phyloP scores from a whole-genome alignment of 2,888 invertebrate genomes.

The Agrochola lychnidis region DNA sequence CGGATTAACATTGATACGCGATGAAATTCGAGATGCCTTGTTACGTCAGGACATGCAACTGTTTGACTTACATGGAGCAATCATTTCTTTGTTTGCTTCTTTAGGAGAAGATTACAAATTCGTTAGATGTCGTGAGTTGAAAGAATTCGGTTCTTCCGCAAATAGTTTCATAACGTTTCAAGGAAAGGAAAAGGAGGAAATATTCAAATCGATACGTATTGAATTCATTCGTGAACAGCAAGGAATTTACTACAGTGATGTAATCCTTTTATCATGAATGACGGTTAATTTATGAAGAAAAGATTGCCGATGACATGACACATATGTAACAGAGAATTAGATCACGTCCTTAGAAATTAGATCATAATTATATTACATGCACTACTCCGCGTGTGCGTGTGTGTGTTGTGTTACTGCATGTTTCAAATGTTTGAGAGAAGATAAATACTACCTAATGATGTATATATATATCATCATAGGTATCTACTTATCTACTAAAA shows the following conservation, averaged over 20 bases:
- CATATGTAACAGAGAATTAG: constrained; percentile 71
- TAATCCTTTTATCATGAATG: constrained; percentile 49
- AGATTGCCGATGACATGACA: constrained; percentile 54
- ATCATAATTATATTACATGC: constrained; percentile 33
- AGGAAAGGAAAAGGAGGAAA: constrained; percentile 54
- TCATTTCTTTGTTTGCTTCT: constrained; percentile 47
- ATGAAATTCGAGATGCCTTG: constrained; percentile 62
- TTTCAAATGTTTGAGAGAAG: constrained; percentile 8
- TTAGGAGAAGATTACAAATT: constrained; percentile 34
- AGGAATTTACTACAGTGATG: constrained; percentile 35
- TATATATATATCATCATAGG: neutral
- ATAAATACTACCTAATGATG: neutral
- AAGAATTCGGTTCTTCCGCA: constrained; percentile 48
- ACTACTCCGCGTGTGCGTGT: too few species aligned
- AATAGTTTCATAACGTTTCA: constrained; percentile 47
- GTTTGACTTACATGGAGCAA: constrained; percentile 40
- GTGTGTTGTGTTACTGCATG: neutral
- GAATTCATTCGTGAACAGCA: neutral
- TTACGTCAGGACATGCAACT: constrained; percentile 57
- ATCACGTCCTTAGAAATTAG: constrained; percentile 71
- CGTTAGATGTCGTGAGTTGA: constrained; percentile 53
- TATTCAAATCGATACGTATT: constrained; percentile 37
- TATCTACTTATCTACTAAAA: neutral
- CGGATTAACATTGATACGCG: constrained; percentile 68
- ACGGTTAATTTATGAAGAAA: constrained; percentile 22